Percentiles rank a stretch among this genome's conserved stretches.
Evolutionary conservation across 2,113 vertebrate species (phyloP).

Genomic region (Montifringilla adamsi): DNA sequence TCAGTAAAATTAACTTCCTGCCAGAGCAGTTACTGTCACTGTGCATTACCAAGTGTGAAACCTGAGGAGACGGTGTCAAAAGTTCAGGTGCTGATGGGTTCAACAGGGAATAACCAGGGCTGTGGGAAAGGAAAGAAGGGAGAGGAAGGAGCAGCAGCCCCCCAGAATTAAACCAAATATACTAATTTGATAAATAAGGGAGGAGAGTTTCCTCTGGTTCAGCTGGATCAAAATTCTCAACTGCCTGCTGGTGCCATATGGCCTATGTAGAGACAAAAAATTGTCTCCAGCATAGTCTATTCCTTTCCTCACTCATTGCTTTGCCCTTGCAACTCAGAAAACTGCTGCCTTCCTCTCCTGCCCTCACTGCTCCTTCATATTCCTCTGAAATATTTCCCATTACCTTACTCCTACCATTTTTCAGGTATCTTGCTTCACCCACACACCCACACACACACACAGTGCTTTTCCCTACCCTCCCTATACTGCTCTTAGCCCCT

Average conservation of each 20-base stretch:
- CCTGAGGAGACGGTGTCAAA: not conserved
- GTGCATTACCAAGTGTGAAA: not conserved
- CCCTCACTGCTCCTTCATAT: not conserved
- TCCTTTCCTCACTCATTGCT: not conserved
- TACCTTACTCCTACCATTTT: not conserved
- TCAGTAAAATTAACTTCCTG: not conserved
- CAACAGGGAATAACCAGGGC: not conserved
- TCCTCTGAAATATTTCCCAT: not conserved
- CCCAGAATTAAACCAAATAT: not conserved
- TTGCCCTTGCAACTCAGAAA: not conserved
- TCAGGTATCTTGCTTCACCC: not conserved
- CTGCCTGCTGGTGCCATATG: not conserved
- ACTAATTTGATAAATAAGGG: not conserved
- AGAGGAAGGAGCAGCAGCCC: rapidly evolving
- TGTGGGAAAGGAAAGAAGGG: not conserved
- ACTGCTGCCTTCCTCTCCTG: not conserved
- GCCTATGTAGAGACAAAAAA: not conserved
- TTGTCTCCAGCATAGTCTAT: rapidly evolving
- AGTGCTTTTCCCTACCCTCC: not conserved
- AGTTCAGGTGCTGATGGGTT: not conserved
- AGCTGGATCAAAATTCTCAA: not conserved
- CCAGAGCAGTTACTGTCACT: not conserved
- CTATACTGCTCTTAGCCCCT: not conserved
- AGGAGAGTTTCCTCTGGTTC: not conserved
- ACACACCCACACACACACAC: rapidly evolving